Percentiles rank a stretch among this genome's conserved stretches.
Evolutionary conservation across 2,888 invertebrate species (phyloP).

Genomic region (Mylabris sibirica): DNA sequence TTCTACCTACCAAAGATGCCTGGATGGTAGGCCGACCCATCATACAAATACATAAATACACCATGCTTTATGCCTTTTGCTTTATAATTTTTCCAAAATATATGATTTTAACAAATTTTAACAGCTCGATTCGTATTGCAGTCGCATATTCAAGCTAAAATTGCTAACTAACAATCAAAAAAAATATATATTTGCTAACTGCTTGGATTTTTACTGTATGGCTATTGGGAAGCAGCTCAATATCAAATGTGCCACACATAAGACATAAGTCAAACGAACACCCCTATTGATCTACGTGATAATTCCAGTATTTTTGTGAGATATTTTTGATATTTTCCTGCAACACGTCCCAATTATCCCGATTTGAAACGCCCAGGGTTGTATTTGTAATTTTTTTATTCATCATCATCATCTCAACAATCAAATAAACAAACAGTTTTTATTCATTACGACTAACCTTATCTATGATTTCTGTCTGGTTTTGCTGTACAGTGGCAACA

Average conservation of each 20-base stretch:
- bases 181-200: neutral
- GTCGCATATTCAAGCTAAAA: slow-evolving; percentile 11
- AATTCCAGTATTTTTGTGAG: neutral
- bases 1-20: slow-evolving; percentile 69
- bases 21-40: slow-evolving; percentile 78
- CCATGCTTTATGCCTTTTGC: slow-evolving; percentile 48
- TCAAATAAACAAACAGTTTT: slow-evolving; percentile 23
- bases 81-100: slow-evolving; percentile 21
- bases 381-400: slow-evolving; percentile 17
- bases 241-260: neutral
- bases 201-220: neutral
- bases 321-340: neutral
- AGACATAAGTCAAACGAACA: neutral
- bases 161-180: too few species aligned
- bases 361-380: slow-evolving; percentile 28
- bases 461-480: slow-evolving; percentile 62
- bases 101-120: slow-evolving; percentile 19
- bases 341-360: neutral
- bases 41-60: slow-evolving; percentile 23
- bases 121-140: slow-evolving; percentile 22
- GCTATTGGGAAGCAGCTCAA: neutral
- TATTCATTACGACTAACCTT: slow-evolving; percentile 57
- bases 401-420: slow-evolving; percentile 1
- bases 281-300: too few species aligned
- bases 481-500: slow-evolving; percentile 85